Percentiles rank a stretch among this genome's conserved stretches.
Evolutionary conservation across 2,797 vertebrate species (phyloP).

Genomic region (Characodon lateralis): DNA sequence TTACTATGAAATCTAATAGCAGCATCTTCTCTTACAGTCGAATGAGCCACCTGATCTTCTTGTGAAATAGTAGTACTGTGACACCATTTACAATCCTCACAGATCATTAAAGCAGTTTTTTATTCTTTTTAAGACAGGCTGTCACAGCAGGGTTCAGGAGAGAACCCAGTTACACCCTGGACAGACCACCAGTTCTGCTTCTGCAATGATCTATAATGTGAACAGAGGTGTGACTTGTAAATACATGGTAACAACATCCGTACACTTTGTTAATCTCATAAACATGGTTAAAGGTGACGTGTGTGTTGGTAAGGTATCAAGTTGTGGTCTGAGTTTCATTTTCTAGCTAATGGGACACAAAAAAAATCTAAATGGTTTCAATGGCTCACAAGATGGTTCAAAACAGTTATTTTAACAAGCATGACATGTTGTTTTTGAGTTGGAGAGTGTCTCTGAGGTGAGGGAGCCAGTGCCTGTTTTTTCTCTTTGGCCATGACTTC

Average conservation of each 20-base stretch:
- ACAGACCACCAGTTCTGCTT: not conserved
- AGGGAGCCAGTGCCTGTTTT: conserved; percentile 22
- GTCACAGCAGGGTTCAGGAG: not conserved
- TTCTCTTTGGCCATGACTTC: conserved; percentile 38
- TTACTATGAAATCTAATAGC: not conserved
- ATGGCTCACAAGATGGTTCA: not conserved
- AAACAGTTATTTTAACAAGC: conserved; percentile 2
- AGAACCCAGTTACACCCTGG: not conserved
- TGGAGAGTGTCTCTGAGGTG: conserved; percentile 22
- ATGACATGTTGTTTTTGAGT: conserved; percentile 11
- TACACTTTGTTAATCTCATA: not conserved
- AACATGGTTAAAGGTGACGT: not conserved
- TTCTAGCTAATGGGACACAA: not conserved
- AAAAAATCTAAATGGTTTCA: not conserved
- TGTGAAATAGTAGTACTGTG: not conserved
- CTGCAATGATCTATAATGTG: not conserved
- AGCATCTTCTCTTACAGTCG: not conserved
- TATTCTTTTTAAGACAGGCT: not conserved
- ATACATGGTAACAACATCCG: not conserved
- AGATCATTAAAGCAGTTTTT: not conserved
- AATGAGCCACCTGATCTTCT: not conserved
- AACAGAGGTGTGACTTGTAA: not conserved
- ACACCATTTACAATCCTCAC: not conserved
- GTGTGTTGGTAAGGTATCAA: not conserved
- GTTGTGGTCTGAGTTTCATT: not conserved